phyloP scores from a whole-genome alignment of 2,888 invertebrate species.

The Agonum fuliginosum region DNA sequence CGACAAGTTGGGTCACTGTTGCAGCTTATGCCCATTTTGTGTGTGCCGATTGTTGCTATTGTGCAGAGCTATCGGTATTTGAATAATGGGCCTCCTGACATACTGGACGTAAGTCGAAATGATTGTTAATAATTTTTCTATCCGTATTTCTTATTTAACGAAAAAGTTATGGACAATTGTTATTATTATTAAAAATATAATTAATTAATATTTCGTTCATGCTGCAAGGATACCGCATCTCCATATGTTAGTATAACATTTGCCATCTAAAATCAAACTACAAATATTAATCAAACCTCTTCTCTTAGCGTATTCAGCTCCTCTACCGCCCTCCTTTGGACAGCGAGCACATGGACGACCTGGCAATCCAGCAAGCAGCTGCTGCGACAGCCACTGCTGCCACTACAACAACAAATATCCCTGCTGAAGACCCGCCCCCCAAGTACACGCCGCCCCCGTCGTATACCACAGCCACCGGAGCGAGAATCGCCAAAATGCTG shows the following conservation, averaged over 20 bases:
- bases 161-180: background rate
- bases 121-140: background rate
- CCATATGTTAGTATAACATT: constrained; percentile 57
- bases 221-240: constrained; percentile 54
- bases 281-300: background rate
- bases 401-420: constrained; percentile 66
- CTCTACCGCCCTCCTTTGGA: constrained; percentile 86
- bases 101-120: constrained; percentile 83
- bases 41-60: constrained; percentile 83
- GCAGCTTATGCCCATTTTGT: constrained; percentile 85
- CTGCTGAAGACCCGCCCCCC: constrained; percentile 87
- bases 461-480: constrained; percentile 93
- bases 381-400: constrained; percentile 64
- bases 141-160: no score
- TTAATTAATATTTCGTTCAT: constrained; percentile 1
- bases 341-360: constrained; percentile 72
- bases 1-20: constrained; percentile 84
- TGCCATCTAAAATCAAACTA: background rate
- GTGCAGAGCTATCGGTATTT: constrained; percentile 86
- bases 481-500: constrained; percentile 83
- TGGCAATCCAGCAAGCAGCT: constrained; percentile 69
- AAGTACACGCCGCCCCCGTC: constrained; percentile 96
- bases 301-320: constrained; percentile 84
- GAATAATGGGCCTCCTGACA: constrained; percentile 88
- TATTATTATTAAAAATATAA: background rate